Evolutionary conservation across 2,888 invertebrate genomes (phyloP), one percentile per base, ranked within the genome.

Genomic region (Amaurobius ferox): DNA sequence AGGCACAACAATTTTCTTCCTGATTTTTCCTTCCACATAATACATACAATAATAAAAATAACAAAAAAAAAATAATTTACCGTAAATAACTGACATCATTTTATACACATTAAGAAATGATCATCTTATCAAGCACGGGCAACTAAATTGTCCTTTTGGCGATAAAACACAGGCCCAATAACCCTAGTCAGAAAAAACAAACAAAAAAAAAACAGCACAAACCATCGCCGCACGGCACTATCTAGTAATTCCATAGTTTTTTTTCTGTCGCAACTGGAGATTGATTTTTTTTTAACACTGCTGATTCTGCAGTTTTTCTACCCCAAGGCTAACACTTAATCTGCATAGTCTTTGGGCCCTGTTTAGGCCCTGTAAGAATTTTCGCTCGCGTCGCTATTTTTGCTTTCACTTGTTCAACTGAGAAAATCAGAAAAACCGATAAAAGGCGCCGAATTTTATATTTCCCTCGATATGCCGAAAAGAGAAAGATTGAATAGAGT

Each of bases 301-400:
- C 83, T 35, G 71, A 83, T 77, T 77, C 70, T 55, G 77, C 83
- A 77, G 55, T 83, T 77, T 83, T 77, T 77, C 77, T 83, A 77
- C 71, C 83, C 66, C 29, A 13, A 30, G 77, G 71, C 77, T 5
- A 71, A 19, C 48, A 72, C 81, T 81, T 81, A 68, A 81, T 81
- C 81, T 76, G 40, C 81, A 81, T 68, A n/a, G 28, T 64, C 48
- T 44, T 32, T 16, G 26, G 62, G 70, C 55, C 35, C 23, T 80
- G 73, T 80, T 80, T 80, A 80, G 35, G 26, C 39, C 39, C 55
- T 73, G 48, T 35, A 9, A 26, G 64, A 67, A 64, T 39, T 67
- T 79, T 35, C 55, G 72, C 71, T 28, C 64, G 48, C 66, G 16
- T 23, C n/a, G 78, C 78, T 32, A 62, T 77, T 77, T 78, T 78